Evolutionary conservation across 2,888 invertebrate genomes (phyloP).

Genomic region (Cephus rjabovi): DNA sequence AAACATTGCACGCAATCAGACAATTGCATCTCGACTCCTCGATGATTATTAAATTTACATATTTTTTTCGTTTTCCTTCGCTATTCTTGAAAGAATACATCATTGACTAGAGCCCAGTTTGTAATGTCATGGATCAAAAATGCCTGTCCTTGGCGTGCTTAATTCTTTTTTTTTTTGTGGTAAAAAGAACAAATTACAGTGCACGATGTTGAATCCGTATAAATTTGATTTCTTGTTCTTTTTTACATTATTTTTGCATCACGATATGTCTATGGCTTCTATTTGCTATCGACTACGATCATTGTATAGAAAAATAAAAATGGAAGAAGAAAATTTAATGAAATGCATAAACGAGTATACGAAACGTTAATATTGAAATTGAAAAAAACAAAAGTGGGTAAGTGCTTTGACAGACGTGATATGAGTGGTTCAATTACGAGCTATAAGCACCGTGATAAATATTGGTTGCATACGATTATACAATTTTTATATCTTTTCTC

Average conservation of each 20-base stretch:
- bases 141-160: neutral
- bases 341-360: neutral
- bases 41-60: neutral
- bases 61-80: neutral
- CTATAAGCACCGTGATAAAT: neutral
- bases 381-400: neutral
- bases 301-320: neutral
- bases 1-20: neutral
- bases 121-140: neutral
- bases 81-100: neutral
- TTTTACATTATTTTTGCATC: neutral
- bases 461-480: neutral
- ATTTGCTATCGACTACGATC: neutral
- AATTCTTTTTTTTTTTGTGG: neutral
- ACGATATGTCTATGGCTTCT: neutral
- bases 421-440: neutral
- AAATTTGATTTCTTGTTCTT: neutral
- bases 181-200: neutral
- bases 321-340: neutral
- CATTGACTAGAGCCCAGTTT: neutral
- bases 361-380: neutral
- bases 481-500: neutral
- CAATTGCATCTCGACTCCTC: neutral
- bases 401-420: neutral
- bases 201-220: neutral